These are phyloP conservation scores for Tupaia chinensis DNA, from an alignment of 2,113 vertebrate genomes.

Conservation along the genomic window DNA sequence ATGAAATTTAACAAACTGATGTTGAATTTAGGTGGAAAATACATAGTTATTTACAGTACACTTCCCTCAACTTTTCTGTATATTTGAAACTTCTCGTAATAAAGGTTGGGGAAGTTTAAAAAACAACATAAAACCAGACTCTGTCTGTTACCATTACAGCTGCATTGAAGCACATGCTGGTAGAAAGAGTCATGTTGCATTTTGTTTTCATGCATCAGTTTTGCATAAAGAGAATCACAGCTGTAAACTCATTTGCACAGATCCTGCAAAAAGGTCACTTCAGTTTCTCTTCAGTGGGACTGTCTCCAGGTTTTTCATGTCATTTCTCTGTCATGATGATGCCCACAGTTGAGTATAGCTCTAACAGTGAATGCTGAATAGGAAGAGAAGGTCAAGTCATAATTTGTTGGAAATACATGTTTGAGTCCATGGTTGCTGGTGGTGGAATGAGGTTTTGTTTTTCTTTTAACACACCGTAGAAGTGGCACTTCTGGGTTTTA, in stretches of 20 bases:
- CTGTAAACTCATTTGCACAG: background rate
- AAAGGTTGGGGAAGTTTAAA: background rate
- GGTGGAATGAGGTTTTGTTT: background rate
- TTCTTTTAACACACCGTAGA: background rate
- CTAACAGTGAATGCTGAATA: background rate
- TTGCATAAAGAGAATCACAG: background rate
- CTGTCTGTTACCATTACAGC: background rate
- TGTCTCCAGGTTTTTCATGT: background rate
- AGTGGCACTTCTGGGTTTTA: background rate
- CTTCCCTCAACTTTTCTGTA: background rate
- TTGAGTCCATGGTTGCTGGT: background rate
- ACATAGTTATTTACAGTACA: background rate
- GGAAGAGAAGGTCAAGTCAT: background rate
- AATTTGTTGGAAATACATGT: background rate
- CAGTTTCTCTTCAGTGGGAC: background rate
- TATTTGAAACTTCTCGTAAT: conserved; percentile 20
- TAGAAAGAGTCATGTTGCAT: background rate
- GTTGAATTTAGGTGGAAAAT: background rate
- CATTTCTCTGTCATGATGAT: background rate
- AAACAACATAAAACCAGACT: background rate
- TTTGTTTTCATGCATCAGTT: background rate
- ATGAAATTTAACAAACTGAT: background rate
- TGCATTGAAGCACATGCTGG: background rate
- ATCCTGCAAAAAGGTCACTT: background rate
- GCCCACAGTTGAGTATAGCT: background rate